Base-by-base conservation (phyloP, 2,797 vertebrate genomes). In the Takifugu ocellatus region DNA sequence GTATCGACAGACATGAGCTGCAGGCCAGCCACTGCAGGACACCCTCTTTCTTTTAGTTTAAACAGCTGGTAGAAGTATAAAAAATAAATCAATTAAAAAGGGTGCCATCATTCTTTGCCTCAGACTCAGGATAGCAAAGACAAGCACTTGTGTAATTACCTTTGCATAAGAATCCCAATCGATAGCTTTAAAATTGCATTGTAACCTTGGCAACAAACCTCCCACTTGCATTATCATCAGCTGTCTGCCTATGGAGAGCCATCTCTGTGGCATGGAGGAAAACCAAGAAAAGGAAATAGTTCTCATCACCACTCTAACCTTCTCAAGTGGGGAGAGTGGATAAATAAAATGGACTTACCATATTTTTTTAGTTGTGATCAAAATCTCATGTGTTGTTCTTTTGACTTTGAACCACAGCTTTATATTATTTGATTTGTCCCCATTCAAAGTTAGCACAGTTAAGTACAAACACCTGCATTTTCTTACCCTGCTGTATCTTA, bases 101-200 rank as follows among this genome's bases (percentile, higher is more conserved):
- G 44, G 44, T 47, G 16, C 66, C 67, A 51, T 65, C 54, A 59
- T 56, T 75, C 57, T 68, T 52, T 56, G 55, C 59, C 69, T 8
- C 52, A 63, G 70, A 71, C 39, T 25, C 44, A 50, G 56, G 72
- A 67, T 59, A 68, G 73, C 84, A 76, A 51, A 79, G 74, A 87
- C 79, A 67, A 81, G 77, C 76, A 74, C 70, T 83, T 76, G 80
- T 85, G 88, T 90, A 91, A 91, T 89, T 91, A 90, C 87, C 86
- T 88, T 83, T 89, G 88, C 89, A 87, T 88, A 84, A 77, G 74
- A 84, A 70, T 84, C 68, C 46, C 7, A 44, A 90, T 91, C 88
- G 51, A 89, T 89, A 36, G 66, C 75, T 88, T 48, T 84, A 73
- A 82, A 87, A 87, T 79, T 68, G 78, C 52, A 57, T 67, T 27